These are phyloP conservation scores for Panthera tigris DNA, from an alignment of 2,113 vertebrate species.

Conservation along the genomic window DNA sequence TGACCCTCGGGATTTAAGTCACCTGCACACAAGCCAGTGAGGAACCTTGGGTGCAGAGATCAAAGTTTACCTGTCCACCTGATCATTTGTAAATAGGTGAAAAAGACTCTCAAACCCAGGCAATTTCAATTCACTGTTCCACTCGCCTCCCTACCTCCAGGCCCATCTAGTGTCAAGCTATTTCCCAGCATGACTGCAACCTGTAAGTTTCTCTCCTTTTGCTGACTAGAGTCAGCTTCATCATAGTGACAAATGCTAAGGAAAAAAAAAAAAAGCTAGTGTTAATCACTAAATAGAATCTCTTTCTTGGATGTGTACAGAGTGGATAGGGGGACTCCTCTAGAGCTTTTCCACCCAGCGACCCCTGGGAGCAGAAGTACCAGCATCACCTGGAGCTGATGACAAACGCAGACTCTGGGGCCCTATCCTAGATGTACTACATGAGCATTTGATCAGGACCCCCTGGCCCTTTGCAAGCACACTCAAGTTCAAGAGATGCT, in stretches of 20 bases:
- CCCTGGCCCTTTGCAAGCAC: no score
- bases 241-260: not conserved
- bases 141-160: accelerated
- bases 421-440: accelerated
- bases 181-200: not conserved
- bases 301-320: not conserved
- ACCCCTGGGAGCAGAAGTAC: not conserved
- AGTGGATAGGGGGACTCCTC: accelerated
- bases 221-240: not conserved
- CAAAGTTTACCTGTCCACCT: not conserved
- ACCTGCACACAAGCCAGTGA: not conserved
- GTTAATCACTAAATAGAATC: not conserved
- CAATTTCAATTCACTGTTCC: not conserved
- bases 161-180: not conserved
- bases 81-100: not conserved
- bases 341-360: not conserved
- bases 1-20: not conserved
- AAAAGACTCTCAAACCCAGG: not conserved
- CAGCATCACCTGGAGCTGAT: not conserved
- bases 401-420: not conserved
- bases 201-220: not conserved
- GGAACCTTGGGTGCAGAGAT: not conserved
- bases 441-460: not conserved
- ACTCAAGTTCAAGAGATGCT: accelerated
- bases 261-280: not conserved